These are phyloP conservation scores for Leiothrix lutea DNA, from an alignment of 2,113 vertebrate genomes.

Conservation along the genomic window DNA sequence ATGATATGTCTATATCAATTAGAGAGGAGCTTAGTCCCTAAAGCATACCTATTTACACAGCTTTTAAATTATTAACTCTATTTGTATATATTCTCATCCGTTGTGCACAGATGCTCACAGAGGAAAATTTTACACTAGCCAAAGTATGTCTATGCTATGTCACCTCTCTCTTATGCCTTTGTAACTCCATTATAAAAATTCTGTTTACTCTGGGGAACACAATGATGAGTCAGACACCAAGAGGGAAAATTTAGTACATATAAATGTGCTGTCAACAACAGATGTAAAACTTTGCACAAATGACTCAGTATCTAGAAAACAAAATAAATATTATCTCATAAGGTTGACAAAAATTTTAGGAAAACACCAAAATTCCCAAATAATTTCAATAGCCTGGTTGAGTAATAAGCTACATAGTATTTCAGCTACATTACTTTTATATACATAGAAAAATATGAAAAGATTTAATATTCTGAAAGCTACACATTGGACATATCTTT, in stretches of 20 bases:
- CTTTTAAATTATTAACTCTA: background rate
- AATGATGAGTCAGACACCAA: background rate
- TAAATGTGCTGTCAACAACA: slow-evolving; percentile 31
- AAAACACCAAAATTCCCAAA: background rate
- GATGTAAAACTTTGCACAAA: slow-evolving; percentile 26
- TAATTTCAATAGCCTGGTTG: background rate
- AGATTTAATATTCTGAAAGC: slow-evolving; percentile 7
- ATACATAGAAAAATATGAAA: background rate
- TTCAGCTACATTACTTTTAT: slow-evolving; percentile 12
- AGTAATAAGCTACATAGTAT: background rate
- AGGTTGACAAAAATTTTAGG: background rate
- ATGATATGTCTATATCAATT: background rate
- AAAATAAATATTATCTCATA: background rate
- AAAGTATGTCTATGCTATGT: background rate
- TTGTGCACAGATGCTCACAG: background rate
- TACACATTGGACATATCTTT: background rate
- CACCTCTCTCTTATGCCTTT: background rate
- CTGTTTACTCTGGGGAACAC: background rate
- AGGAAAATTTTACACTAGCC: background rate
- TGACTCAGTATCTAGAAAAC: slow-evolving; percentile 15
- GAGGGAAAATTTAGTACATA: background rate
- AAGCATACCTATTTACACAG: background rate
- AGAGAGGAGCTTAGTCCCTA: background rate
- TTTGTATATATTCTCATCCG: background rate
- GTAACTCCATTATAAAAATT: background rate